Evolutionary conservation across 2,888 invertebrate species (phyloP).

Genomic region (Anoplius nigerrimus): DNA sequence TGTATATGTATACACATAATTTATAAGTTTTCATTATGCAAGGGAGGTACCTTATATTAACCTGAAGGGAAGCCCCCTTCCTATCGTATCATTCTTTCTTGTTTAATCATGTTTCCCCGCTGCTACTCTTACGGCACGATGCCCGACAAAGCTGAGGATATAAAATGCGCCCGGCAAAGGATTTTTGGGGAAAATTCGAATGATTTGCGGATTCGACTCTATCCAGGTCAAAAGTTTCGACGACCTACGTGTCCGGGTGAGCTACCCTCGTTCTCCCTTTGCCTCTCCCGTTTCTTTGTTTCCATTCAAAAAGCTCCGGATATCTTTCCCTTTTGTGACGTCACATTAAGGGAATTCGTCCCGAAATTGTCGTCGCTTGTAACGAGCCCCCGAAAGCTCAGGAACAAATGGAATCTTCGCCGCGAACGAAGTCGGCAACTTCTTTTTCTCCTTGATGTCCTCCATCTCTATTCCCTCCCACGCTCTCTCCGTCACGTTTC

Average conservation of each 20-base stretch:
- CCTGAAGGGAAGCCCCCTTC: not conserved
- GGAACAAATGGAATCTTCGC: slow-evolving; percentile 8
- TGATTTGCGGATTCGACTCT: not conserved
- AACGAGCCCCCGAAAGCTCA: slow-evolving; percentile 5
- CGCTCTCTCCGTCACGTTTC: too few species aligned
- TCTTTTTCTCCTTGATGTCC: too few species aligned
- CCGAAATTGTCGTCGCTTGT: slow-evolving; percentile 2
- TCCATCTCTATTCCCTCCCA: too few species aligned
- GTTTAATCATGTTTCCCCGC: too few species aligned
- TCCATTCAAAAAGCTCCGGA: not conserved
- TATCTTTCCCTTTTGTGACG: slow-evolving; percentile 12
- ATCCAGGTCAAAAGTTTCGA: slow-evolving; percentile 3
- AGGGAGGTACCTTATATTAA: too few species aligned
- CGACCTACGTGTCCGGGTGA: not conserved
- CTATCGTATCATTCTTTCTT: not conserved
- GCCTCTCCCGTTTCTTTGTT: not conserved
- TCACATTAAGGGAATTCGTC: slow-evolving; percentile 5
- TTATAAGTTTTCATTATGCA: not conserved
- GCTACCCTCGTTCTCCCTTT: too few species aligned
- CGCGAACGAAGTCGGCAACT: not conserved
- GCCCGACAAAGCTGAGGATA: too few species aligned
- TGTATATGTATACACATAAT: not conserved
- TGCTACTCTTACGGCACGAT: too few species aligned
- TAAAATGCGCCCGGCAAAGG: too few species aligned
- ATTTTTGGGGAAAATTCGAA: slow-evolving; percentile 1